Evolutionary conservation across 2,113 vertebrate species (phyloP), one percentile per base, ranked within the genome.

Genomic region (Siniperca chuatsi): DNA sequence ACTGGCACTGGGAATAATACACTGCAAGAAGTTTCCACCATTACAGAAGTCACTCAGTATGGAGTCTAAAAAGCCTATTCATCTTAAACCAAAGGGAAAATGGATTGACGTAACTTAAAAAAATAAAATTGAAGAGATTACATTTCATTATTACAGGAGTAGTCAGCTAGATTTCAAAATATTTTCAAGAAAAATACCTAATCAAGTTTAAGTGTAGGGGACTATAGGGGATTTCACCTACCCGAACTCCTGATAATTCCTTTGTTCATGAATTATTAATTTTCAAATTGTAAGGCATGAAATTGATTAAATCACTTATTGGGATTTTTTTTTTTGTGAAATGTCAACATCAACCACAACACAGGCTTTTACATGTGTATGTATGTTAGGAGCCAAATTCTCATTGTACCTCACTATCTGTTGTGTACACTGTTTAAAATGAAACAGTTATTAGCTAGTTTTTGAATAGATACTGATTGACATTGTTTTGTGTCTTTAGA

Each of bases 1-100:
- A 5, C 75, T 42, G 58, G 52, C 73, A 81, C 78, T 70, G 12
- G 62, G 52, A 61, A 50, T 48, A 87, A 61, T 76, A 79, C 68
- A 52, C 81, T 72, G 68, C 29, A 62, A 78, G 46, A 80, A 66
- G 77, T 83, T 74, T 71, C 44, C 68, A 61, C 29, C 29, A 54
- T 52, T 7, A 46, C 23, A 65, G 20, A 57, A 50, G 11, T 1
- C n/a, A 40, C 20, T 54, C 46, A 25, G 46, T 20, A 20, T 74
- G 5, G 5, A 62, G 29, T 33, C 50, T 33, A 23, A 33, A 33
- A 11, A 35, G 20, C 0, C 23, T 40, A 0, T 37, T 29, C 25
- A 48, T 37, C 29, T 52, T 8, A 29, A 20, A 55, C 15, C 13
- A 48, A 66, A 67, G 2, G 29, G 8, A 12, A 9, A 74, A 33